Evolutionary conservation across 2,113 vertebrate genomes (phyloP), one percentile per base, ranked within the genome.

Genomic region (Cyprinodon brontotheroides): DNA sequence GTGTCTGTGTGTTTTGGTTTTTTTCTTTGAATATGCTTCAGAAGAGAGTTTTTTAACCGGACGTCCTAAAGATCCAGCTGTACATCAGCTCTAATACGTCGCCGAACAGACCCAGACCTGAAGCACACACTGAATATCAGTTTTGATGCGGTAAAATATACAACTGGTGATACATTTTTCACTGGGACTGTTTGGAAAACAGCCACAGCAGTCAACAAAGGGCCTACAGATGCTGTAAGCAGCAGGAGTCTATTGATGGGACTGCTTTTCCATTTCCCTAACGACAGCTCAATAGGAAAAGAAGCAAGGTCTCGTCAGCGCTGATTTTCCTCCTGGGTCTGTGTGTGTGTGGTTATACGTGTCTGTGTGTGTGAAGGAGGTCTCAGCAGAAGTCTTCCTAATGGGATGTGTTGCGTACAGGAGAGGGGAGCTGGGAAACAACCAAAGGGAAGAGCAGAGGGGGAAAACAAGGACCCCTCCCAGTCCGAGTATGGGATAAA

Each of bases 401-500:
- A 89, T 89, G 89, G 86, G 83, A 89, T 92, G 89, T 88, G 81
- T 87, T 88, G 86, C 86, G 71, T 87, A 86, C 72, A n/a, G 48
- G 77, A 72, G 69, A 65, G 62, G 50, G 50, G 2, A 57, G 14
- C 86, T 90, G 83, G 84, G 81, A 89, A 88, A 91, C 90, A 91
- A 90, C 89, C 84, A 88, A 91, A 90, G 86, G 91, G 90, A 92
- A 90, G 87, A 90, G 85, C 84, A 80, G 36, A 86, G 81, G 90
- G 50, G 50, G 80, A 91, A 92, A 91, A 91, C 85, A 92, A 88
- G 90, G 78, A 81, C 91, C 88, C 89, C 91, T 92, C 91, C 91
- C 89, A 85, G 88, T 90, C 82, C 86, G 60, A 79, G 68, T 73
- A 83, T 39, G 74, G 76, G 86, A 91, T 81, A 92, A 89, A 89